A percentile compares a stretch with the other conserved stretches of the same genome.
These are phyloP conservation scores for Campylomormyrus numenius DNA, from an alignment of 2,113 vertebrate species.

Conservation along the genomic window DNA sequence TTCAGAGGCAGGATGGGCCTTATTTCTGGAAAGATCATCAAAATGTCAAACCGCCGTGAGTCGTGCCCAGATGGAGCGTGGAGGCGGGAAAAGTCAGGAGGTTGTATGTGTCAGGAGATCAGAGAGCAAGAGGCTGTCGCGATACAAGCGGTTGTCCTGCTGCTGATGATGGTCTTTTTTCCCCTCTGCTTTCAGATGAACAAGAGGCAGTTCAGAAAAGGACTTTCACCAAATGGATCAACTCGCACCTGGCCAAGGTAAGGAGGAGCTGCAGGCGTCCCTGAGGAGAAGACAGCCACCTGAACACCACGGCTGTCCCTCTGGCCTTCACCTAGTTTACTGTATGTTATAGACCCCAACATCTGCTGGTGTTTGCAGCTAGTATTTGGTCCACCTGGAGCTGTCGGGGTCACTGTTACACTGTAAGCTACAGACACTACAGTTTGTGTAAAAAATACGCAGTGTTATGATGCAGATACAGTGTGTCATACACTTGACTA, in stretches of 20 bases:
- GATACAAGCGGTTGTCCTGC: not conserved
- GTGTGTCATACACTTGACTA: not conserved
- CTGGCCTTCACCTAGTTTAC: not conserved
- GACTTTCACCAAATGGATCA: conserved; percentile 99
- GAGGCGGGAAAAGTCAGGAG: conserved; percentile 20
- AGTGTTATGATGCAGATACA: not conserved
- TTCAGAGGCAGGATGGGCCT: conserved; percentile 23
- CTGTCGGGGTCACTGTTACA: not conserved
- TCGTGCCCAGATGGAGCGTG: conserved; percentile 13
- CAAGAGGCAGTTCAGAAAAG: conserved; percentile 97
- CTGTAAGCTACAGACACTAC: not conserved
- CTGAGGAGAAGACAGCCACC: not conserved
- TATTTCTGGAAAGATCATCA: conserved; percentile 41
- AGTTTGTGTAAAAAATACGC: not conserved
- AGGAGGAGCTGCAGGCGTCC: conserved; percentile 23
- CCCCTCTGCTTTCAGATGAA: conserved; percentile 74
- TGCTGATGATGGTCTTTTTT: conserved; percentile 30
- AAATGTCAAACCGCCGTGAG: conserved; percentile 47
- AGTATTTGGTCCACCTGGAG: not conserved
- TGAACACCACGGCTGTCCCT: too few relatives aligned
- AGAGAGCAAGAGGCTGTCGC: not conserved
- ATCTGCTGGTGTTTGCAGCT: not conserved
- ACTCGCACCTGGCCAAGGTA: conserved; percentile 96
- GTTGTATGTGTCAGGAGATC: not conserved
- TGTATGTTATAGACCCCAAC: not conserved